These are phyloP conservation scores for Chrysopa pallens DNA, from an alignment of 1,140 invertebrate species.

Conservation along the genomic window DNA sequence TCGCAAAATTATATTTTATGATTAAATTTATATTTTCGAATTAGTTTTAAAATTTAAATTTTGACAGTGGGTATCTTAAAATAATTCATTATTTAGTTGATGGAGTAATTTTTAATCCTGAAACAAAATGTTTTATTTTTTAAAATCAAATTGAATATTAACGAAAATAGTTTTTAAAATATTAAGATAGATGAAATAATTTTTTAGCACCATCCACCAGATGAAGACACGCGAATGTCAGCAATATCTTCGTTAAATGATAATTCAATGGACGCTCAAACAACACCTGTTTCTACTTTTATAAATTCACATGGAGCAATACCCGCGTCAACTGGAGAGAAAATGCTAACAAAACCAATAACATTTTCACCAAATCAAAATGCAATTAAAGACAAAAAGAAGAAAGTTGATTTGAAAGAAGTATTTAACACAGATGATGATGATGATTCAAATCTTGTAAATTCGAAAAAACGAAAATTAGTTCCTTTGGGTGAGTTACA, in stretches of 20 bases:
- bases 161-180: too few relatives aligned
- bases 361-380: constrained; percentile 16
- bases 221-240: constrained; percentile 17
- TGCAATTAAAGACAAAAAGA: constrained; percentile 23
- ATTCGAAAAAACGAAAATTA: constrained; percentile 60
- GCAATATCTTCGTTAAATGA: constrained; percentile 1
- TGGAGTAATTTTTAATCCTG: too few relatives aligned
- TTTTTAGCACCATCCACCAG: constrained; percentile 9
- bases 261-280: background rate
- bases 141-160: too few relatives aligned
- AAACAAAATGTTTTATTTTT: too few relatives aligned
- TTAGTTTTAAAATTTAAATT: too few relatives aligned
- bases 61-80: too few relatives aligned
- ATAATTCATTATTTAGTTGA: too few relatives aligned
- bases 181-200: too few relatives aligned
- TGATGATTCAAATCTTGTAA: constrained; percentile 44
- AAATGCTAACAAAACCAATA: constrained; percentile 2
- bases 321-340: background rate
- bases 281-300: background rate
- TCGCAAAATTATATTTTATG: too few relatives aligned
- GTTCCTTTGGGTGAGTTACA: constrained; percentile 54
- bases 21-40: too few relatives aligned
- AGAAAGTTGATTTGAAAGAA: constrained; percentile 52
- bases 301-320: background rate
- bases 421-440: constrained; percentile 86